phyloP scores from a whole-genome alignment of 2,113 vertebrate species.

The Peromyscus polionotus region DNA sequence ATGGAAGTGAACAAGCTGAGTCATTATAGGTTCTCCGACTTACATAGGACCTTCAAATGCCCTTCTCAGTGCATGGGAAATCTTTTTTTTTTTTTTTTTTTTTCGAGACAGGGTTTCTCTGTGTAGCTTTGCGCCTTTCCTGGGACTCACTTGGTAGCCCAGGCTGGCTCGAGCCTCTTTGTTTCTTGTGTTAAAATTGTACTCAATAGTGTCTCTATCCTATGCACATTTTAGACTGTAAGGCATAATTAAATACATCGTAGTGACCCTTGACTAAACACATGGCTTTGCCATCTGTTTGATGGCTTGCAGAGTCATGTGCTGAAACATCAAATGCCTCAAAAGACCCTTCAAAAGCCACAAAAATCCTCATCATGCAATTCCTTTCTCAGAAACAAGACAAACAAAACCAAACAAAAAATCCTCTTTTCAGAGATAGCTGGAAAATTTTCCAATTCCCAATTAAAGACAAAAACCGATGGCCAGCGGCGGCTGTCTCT shows the following conservation, averaged over 20 bases:
- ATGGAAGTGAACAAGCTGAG: neutral
- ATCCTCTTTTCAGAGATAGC: neutral
- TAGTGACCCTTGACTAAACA: neutral
- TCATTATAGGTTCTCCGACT: constrained; percentile 9
- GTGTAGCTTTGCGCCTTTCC: too few species aligned
- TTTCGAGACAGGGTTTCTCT: too few species aligned
- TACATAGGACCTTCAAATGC: constrained; percentile 38
- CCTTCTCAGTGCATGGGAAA: constrained; percentile 38
- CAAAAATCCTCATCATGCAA: constrained; percentile 87
- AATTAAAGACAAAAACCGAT: constrained; percentile 35
- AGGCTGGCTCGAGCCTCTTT: too few species aligned
- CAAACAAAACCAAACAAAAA: neutral
- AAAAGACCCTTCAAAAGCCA: constrained; percentile 87
- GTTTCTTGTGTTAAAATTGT: constrained; percentile 32
- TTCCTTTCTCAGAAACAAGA: constrained; percentile 5
- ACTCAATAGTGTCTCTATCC: neutral
- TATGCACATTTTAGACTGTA: constrained; percentile 1
- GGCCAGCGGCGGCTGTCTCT: neutral
- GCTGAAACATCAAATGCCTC: constrained; percentile 87
- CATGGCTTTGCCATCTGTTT: constrained; percentile 90
- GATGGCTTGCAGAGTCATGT: constrained; percentile 82
- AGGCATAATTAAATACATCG: neutral
- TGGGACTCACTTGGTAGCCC: too few species aligned
- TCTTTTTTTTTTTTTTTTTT: too few species aligned
- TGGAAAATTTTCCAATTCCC: constrained; percentile 47